Percentiles rank a stretch among this genome's conserved stretches.
Evolutionary conservation across 2,113 vertebrate genomes (phyloP).

Genomic region (Merops nubicus): DNA sequence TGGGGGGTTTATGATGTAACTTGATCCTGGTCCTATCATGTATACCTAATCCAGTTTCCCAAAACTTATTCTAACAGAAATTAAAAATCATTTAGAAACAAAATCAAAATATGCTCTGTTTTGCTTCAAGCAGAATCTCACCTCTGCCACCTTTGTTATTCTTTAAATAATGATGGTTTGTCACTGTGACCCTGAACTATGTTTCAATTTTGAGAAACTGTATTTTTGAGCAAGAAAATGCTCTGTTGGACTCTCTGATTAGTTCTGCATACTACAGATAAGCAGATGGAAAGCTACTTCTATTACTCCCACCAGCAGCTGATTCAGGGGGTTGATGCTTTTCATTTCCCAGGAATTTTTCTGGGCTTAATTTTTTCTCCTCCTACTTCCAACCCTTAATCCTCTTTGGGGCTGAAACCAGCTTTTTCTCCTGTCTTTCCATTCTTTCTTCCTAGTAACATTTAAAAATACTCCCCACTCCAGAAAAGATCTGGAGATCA

Average conservation of each 20-base stretch:
- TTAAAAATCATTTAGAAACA: neutral
- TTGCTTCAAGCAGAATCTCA: neutral
- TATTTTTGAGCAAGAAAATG: neutral
- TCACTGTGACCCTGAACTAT: neutral
- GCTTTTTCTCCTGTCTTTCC: neutral
- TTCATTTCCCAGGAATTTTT: constrained; percentile 29
- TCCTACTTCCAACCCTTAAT: neutral
- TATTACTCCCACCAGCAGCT: neutral
- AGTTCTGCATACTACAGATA: neutral
- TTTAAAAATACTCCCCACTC: neutral
- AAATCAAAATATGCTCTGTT: neutral
- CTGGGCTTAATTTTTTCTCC: neutral
- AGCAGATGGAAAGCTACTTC: constrained; percentile 44
- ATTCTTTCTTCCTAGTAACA: neutral
- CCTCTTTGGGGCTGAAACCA: neutral
- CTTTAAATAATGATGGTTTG: neutral
- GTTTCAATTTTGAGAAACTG: neutral
- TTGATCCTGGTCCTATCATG: neutral
- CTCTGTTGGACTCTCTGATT: neutral
- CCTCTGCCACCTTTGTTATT: neutral
- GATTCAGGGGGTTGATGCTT: neutral
- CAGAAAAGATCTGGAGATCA: neutral
- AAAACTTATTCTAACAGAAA: neutral
- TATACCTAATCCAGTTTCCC: neutral
- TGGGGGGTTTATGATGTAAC: neutral